Evolutionary conservation across 2,797 vertebrate species (phyloP).

Genomic region (Crypturellus tataupa): DNA sequence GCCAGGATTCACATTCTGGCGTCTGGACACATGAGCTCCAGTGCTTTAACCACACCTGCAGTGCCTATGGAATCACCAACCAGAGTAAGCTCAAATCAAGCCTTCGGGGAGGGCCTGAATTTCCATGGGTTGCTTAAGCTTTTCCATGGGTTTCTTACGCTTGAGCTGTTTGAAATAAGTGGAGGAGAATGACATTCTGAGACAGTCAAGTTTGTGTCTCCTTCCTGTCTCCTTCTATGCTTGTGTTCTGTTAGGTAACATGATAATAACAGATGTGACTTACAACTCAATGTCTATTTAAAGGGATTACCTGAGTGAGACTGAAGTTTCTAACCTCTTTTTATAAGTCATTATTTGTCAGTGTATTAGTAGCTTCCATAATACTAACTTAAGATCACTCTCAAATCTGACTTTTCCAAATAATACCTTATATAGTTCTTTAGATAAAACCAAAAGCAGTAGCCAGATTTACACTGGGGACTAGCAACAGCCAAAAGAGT

Average conservation of each 20-base stretch:
- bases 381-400: neutral
- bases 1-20: neutral
- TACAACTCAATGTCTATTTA: neutral
- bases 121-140: neutral
- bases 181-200: neutral
- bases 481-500: neutral
- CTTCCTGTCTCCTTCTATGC: neutral
- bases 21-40: neutral
- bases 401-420: neutral
- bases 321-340: neutral
- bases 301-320: neutral
- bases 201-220: neutral
- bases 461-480: neutral
- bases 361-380: neutral
- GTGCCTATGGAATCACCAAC: neutral
- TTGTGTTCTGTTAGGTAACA: neutral
- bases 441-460: neutral
- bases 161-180: neutral
- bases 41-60: fast-evolving
- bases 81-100: neutral
- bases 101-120: neutral
- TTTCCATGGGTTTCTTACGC: neutral
- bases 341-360: neutral
- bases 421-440: neutral
- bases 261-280: neutral